These are phyloP conservation scores for Moxostoma hubbsi DNA, from an alignment of 2,797 vertebrate genomes.

Conservation along the genomic window DNA sequence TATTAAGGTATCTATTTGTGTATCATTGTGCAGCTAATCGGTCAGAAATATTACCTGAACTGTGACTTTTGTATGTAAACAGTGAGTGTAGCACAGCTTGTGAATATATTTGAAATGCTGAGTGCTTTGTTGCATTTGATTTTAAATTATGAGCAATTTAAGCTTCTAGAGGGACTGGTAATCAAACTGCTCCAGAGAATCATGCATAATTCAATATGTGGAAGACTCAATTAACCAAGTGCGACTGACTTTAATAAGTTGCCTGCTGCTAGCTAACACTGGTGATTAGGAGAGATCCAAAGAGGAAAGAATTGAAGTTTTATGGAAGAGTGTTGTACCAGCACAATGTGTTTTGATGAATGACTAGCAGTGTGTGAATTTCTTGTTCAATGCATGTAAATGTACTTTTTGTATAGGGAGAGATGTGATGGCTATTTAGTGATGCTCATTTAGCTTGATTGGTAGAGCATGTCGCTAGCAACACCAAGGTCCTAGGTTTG, in stretches of 20 bases:
- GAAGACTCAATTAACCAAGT: conserved; percentile 72
- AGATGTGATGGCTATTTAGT: background rate
- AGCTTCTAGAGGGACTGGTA: conserved; percentile 54
- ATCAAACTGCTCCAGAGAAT: conserved; percentile 63
- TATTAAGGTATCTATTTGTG: background rate
- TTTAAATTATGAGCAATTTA: conserved; percentile 57
- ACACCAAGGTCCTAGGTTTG: too few species aligned
- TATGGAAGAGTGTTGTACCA: background rate
- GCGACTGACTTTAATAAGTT: conserved; percentile 43
- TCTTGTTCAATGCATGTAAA: background rate
- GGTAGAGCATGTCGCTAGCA: too few species aligned
- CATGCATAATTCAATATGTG: conserved; percentile 75
- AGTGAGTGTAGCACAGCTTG: background rate
- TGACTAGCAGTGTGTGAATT: background rate
- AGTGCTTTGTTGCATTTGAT: conserved; percentile 51
- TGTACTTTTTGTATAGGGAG: background rate
- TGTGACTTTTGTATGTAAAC: conserved; percentile 18
- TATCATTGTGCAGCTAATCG: background rate
- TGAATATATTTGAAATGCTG: conserved; percentile 16
- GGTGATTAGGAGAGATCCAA: conserved; percentile 7
- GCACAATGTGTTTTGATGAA: conserved; percentile 18
- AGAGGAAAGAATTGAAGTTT: background rate
- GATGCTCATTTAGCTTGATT: background rate
- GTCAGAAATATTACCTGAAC: conserved; percentile 8
- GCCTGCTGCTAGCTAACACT: conserved; percentile 20